A percentile compares a stretch with the other conserved stretches of the same genome.
phyloP scores from a whole-genome alignment of 2,113 vertebrate genomes.

The Isichthys henryi region DNA sequence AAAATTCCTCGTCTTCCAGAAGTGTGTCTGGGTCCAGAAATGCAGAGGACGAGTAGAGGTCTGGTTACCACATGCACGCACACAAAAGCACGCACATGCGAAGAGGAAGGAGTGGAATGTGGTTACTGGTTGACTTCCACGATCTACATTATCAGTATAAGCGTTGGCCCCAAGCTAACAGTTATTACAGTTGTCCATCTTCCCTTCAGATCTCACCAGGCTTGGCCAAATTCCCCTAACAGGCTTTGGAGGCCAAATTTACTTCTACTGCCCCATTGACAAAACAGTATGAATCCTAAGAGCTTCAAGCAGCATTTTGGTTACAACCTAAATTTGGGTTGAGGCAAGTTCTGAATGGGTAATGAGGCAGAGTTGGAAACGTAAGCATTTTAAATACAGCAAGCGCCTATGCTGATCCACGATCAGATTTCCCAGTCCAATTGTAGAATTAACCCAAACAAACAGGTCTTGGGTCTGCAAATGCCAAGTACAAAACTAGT shows the following conservation, averaged over 20 bases:
- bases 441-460: too few relatives aligned
- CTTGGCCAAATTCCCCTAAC: background rate
- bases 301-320: background rate
- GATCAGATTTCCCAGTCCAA: too few relatives aligned
- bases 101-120: slow-evolving; percentile 45
- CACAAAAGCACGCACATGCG: slow-evolving; percentile 1
- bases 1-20: slow-evolving; percentile 35
- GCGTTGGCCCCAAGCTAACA: background rate
- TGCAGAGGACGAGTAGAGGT: slow-evolving; percentile 16
- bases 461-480: too few relatives aligned
- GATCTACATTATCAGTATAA: slow-evolving; percentile 46
- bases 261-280: background rate
- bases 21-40: background rate
- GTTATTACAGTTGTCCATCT: background rate
- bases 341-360: too few relatives aligned
- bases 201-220: background rate
- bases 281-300: background rate
- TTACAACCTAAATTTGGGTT: too few relatives aligned
- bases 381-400: too few relatives aligned
- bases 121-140: slow-evolving; percentile 59
- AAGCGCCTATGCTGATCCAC: too few relatives aligned
- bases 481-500: too few relatives aligned
- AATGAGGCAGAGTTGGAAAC: too few relatives aligned
- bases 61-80: slow-evolving; percentile 29
- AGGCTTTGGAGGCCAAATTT: background rate